Evolutionary conservation across 1,140 invertebrate species (phyloP), one percentile per base, ranked within the genome.

Genomic region (Mylabris phalerata): DNA sequence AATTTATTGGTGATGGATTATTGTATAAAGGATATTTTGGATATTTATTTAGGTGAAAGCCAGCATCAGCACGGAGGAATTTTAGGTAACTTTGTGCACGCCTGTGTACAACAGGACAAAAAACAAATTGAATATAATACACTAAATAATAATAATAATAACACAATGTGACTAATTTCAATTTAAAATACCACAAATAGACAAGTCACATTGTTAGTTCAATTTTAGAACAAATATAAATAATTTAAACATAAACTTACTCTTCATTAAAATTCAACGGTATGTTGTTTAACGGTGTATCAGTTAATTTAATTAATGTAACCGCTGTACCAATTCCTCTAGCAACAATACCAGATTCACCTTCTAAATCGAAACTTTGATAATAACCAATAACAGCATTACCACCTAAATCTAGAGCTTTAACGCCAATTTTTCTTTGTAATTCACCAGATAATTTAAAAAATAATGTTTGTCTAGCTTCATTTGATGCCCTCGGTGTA

Each of bases 301-400:
- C 79, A 13, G 78, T 77, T 38, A 82, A 67, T 69, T 82, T 83
- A 2, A 84, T 77, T 26, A 93, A 76, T 1, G 86, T 89, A 0
- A 91, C 91, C 7, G 90, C 90, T 19, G 92, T 95, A n/a, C 93
- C 93, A 59, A 95, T 91, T 0, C 93, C 95, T 48, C 95, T 80
- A 0, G 87, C 88, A 4, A 98, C 94, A 51, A 98, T 93, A 0
- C 95, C 95, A 27, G 92, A 95, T 75, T 98, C 95, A 3, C 95
- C 95, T 77, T 98, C 95, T 46, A 98, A 74, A 77, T 98, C 95
- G 76, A 98, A 98, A 76, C 88, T 93, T 75, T 97, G 93, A 47
- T 87, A 83, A 75, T 98, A 98, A 69, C 92, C 95, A 61, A 98
- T 87, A 4, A 98, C 93, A 41, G 94, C 90, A 82, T 98, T 98